Evolutionary conservation across 2,113 vertebrate species (phyloP).

Genomic region (Petrocephalus microphthalmus): DNA sequence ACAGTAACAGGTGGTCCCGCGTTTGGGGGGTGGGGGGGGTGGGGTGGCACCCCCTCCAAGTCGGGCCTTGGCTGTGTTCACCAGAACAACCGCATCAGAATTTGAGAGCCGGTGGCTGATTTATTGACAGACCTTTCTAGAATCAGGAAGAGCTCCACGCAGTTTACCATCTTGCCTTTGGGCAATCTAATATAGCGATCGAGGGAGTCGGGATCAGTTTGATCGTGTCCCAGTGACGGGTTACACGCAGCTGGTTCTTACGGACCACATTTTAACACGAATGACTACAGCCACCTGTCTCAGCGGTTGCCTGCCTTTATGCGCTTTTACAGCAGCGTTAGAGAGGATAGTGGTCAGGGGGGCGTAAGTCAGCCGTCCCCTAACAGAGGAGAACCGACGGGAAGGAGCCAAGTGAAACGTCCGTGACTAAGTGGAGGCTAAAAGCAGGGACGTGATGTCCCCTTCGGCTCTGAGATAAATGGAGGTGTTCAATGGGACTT

Average conservation of each 20-base stretch:
- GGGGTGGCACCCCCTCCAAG: neutral
- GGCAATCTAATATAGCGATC: neutral
- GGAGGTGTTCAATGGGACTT: conserved; percentile 35
- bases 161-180: neutral
- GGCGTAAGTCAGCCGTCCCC: neutral
- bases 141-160: neutral
- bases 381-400: conserved; percentile 32
- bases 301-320: neutral
- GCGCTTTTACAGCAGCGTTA: neutral
- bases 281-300: neutral
- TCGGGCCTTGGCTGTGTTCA: neutral
- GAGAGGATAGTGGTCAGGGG: neutral
- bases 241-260: neutral
- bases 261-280: neutral
- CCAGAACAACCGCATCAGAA: neutral
- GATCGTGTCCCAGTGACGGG: neutral
- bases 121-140: neutral
- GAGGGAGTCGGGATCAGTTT: neutral
- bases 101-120: neutral
- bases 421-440: conserved; percentile 35
- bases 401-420: conserved; percentile 28
- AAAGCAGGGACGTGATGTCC: conserved; percentile 42
- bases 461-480: conserved; percentile 10
- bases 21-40: neutral
- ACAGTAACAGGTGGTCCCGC: neutral